Evolutionary conservation across 2,797 vertebrate genomes (phyloP).

Genomic region (Urocyon cinereoargenteus): DNA sequence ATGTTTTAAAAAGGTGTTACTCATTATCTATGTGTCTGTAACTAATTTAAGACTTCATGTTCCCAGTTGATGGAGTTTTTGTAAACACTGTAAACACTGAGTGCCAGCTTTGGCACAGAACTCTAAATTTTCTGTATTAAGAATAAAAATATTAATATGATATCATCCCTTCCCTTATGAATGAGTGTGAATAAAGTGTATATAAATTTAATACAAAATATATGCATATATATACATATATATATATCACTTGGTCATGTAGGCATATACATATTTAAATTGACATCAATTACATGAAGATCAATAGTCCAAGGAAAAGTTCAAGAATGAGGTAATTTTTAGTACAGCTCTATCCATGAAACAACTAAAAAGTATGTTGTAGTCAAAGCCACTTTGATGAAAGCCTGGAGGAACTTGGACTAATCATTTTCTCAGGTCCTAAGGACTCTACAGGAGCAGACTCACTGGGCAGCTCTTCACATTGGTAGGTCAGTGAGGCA

Average conservation of each 20-base stretch:
- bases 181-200: not conserved
- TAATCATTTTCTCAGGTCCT: not conserved
- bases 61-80: conserved; percentile 42
- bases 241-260: not conserved
- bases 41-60: not conserved
- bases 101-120: not conserved
- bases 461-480: conserved; percentile 95
- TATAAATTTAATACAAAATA: not conserved
- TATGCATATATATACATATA: not conserved
- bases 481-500: conserved; percentile 94
- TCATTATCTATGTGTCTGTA: not conserved
- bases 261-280: not conserved
- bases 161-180: not conserved
- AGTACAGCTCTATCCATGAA: not conserved
- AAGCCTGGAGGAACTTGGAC: not conserved
- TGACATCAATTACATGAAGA: conserved; percentile 7
- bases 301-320: not conserved
- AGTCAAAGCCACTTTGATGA: not conserved
- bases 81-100: conserved; percentile 30
- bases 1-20: not conserved
- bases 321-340: not conserved
- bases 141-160: conserved; percentile 48
- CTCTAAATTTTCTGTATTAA: not conserved
- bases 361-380: not conserved
- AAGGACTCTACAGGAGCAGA: conserved; percentile 61